Percentiles rank a stretch among this genome's conserved stretches.
These are phyloP conservation scores for Aphis craccivora DNA, from an alignment of 1,140 invertebrate species.

Conservation along the genomic window DNA sequence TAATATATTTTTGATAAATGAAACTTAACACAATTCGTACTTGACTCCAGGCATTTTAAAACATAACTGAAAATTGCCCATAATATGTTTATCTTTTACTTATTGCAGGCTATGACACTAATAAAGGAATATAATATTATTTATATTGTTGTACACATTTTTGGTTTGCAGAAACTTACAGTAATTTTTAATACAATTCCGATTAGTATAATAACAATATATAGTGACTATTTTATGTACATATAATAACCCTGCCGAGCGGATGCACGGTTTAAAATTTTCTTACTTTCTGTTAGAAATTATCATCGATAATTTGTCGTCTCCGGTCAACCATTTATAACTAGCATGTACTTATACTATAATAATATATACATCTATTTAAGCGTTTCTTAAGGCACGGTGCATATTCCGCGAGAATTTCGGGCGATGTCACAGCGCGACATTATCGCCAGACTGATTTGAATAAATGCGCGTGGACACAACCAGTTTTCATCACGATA, in stretches of 20 bases:
- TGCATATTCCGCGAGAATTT: not conserved
- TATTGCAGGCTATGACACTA: too few relatives aligned
- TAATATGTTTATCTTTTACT: too few relatives aligned
- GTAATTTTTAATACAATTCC: not conserved
- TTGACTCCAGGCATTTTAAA: not conserved
- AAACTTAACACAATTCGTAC: not conserved
- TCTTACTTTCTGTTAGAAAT: not conserved
- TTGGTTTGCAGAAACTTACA: too few relatives aligned
- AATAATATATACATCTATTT: not conserved
- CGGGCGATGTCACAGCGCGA: not conserved
- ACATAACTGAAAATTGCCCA: too few relatives aligned
- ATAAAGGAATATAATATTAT: too few relatives aligned
- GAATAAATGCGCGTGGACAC: slow-evolving; percentile 36
- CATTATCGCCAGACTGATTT: slow-evolving; percentile 49
- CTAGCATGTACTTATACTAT: not conserved
- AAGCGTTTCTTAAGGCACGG: not conserved
- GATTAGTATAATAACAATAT: not conserved
- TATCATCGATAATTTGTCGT: not conserved
- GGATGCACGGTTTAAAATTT: not conserved
- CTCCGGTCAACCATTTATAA: not conserved
- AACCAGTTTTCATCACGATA: slow-evolving; percentile 50
- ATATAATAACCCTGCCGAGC: not conserved
- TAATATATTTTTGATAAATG: not conserved
- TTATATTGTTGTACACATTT: too few relatives aligned
- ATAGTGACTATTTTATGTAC: not conserved